phyloP scores from a whole-genome alignment of 2,888 invertebrate genomes.

The Deilephila porcellus region DNA sequence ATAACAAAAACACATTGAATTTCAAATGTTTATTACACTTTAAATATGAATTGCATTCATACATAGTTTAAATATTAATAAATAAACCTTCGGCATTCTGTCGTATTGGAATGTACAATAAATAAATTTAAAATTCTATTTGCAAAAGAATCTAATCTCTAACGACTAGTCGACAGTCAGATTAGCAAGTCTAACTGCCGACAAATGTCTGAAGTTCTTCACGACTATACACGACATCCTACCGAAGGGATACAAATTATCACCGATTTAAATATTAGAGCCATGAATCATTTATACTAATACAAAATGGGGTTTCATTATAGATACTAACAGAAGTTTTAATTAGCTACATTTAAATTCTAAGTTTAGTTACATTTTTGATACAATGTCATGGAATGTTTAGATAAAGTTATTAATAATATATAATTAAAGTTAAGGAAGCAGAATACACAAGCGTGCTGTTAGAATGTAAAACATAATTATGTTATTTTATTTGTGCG shows the following conservation, averaged over 20 bases:
- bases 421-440: slow-evolving; percentile 9
- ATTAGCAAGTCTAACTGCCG: background rate
- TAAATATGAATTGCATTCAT: slow-evolving; percentile 83
- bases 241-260: slow-evolving; percentile 4
- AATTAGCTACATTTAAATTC: slow-evolving; percentile 1
- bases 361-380: slow-evolving; percentile 12
- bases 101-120: background rate
- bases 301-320: slow-evolving; percentile 13
- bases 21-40: slow-evolving; percentile 74
- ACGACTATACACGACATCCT: background rate
- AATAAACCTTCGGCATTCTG: slow-evolving; percentile 23
- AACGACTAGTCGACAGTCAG: background rate
- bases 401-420: background rate
- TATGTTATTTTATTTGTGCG: background rate
- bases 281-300: background rate
- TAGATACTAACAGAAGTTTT: background rate
- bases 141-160: background rate
- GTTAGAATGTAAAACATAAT: background rate
- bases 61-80: slow-evolving; percentile 46
- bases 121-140: background rate
- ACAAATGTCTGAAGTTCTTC: background rate
- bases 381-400: slow-evolving; percentile 8
- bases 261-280: slow-evolving; percentile 19
- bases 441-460: slow-evolving; percentile 13
- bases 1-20: slow-evolving; percentile 65